A percentile compares a stretch with the other conserved stretches of the same genome.
Evolutionary conservation across 2,797 vertebrate species (phyloP).

Genomic region (Avahi laniger): DNA sequence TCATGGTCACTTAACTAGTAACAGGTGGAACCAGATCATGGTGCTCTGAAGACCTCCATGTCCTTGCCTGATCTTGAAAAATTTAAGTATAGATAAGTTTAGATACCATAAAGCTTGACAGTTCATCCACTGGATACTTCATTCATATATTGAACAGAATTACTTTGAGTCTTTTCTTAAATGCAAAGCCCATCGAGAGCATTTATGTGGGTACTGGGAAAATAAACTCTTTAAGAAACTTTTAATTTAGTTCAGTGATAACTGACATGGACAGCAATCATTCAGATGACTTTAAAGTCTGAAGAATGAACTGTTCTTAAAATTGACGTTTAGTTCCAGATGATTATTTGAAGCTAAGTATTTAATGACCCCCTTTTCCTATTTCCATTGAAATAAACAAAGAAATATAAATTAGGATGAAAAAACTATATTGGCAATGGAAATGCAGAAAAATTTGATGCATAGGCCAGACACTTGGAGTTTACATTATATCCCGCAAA

Average conservation of each 20-base stretch:
- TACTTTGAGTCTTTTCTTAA: background rate
- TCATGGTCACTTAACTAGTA: background rate
- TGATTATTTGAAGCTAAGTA: background rate
- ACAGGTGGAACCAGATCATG: background rate
- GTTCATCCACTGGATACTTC: background rate
- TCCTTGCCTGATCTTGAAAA: background rate
- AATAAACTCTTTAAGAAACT: slow-evolving; percentile 4
- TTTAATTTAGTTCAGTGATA: background rate
- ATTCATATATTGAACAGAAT: background rate
- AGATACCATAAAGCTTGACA: background rate
- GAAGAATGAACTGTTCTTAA: background rate
- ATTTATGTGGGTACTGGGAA: background rate
- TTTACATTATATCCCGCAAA: background rate
- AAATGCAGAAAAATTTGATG: background rate
- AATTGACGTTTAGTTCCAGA: background rate
- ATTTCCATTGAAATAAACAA: background rate
- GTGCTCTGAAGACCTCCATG: background rate
- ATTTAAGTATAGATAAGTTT: background rate
- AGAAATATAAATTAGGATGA: background rate
- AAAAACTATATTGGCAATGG: background rate
- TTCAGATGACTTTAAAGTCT: background rate
- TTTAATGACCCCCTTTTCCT: background rate
- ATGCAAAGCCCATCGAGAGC: background rate
- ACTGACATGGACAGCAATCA: background rate
- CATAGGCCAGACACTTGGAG: background rate